A percentile compares a stretch with the other conserved stretches of the same genome.
phyloP scores from a whole-genome alignment of 2,797 vertebrate species.

The Platalea minor region DNA sequence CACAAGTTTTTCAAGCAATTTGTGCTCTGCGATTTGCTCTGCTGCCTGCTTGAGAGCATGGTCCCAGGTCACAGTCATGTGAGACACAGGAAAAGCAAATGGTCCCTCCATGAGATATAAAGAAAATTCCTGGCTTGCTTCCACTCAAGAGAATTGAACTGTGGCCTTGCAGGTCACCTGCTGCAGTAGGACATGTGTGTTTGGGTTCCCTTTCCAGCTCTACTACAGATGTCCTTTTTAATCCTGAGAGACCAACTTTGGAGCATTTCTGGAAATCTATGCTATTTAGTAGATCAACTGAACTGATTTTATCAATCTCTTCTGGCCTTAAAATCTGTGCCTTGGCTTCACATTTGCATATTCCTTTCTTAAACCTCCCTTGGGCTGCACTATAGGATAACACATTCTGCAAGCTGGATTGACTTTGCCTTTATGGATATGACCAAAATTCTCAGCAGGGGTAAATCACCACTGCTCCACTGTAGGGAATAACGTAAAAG shows the following conservation, averaged over 20 bases:
- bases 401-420: not conserved
- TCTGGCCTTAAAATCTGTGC: not conserved
- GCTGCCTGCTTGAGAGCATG: not conserved
- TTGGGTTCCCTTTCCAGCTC: not conserved
- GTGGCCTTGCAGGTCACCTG: not conserved
- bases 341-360: not conserved
- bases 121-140: not conserved
- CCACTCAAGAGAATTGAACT: not conserved
- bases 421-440: not conserved
- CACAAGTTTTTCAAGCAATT: not conserved
- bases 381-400: not conserved
- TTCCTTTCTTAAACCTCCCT: not conserved
- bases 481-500: not conserved
- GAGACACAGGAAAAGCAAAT: slow-evolving; percentile 8
- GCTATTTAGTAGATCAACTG: not conserved
- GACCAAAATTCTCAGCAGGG: not conserved
- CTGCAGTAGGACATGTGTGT: not conserved
- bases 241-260: not conserved
- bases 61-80: slow-evolving; percentile 8
- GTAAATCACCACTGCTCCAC: not conserved
- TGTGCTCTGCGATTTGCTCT: not conserved
- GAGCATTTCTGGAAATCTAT: not conserved
- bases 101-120: not conserved
- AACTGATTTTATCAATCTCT: not conserved
- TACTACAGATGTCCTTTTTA: not conserved